A percentile compares a stretch with the other conserved stretches of the same genome.
Conservation (phyloP, 2,113 vertebrate species). For the Hemichromis elongatus region DNA sequence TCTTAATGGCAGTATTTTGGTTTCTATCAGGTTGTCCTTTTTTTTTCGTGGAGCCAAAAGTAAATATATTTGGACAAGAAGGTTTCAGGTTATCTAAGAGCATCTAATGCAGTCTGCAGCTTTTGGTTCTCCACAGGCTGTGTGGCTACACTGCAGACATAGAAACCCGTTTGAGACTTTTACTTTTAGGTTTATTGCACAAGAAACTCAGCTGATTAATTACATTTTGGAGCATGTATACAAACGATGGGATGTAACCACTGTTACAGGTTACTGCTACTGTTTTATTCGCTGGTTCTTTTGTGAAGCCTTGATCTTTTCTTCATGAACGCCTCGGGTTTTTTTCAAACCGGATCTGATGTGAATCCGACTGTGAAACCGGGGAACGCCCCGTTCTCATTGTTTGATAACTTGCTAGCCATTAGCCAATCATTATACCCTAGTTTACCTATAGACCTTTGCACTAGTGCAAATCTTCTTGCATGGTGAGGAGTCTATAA, state of each 20-base stretch:
- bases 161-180: neutral
- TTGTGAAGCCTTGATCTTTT: neutral
- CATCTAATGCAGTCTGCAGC: neutral
- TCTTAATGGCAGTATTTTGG: neutral
- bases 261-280: too few species aligned
- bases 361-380: neutral
- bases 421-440: neutral
- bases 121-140: neutral
- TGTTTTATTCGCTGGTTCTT: fast-evolving
- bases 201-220: neutral
- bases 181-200: neutral
- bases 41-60: fast-evolving
- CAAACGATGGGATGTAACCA: neutral
- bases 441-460: neutral
- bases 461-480: neutral
- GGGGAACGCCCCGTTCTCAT: fast-evolving
- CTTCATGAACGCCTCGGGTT: neutral
- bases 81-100: neutral
- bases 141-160: neutral
- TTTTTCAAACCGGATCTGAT: neutral
- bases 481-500: neutral
- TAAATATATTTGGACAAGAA: neutral
- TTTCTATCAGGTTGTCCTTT: neutral
- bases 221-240: neutral
- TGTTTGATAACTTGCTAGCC: neutral